Conservation (phyloP, 2,888 invertebrate genomes). For the Ochropleura leucogaster region DNA sequence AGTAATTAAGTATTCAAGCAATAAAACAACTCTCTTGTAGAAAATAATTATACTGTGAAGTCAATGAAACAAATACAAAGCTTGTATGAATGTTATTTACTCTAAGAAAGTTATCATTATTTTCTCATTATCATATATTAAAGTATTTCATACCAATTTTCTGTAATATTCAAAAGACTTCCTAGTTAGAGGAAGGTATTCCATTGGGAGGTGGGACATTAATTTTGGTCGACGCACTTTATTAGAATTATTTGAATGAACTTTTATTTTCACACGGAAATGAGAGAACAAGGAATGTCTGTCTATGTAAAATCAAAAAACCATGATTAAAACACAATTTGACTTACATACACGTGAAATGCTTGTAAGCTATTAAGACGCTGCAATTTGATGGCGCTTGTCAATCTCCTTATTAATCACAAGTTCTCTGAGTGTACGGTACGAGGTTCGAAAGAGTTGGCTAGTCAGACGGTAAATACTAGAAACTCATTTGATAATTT, state of each 20-base stretch:
- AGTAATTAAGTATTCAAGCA: conserved; percentile 17
- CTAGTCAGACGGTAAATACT: neutral
- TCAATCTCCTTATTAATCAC: neutral
- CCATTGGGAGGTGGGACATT: conserved; percentile 8
- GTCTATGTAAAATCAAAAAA: neutral
- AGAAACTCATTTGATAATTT: conserved; percentile 24
- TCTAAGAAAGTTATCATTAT: neutral
- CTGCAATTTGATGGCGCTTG: neutral
- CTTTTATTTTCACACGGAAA: neutral
- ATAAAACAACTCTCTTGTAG: conserved; percentile 12
- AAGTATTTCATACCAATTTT: neutral
- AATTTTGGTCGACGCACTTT: neutral
- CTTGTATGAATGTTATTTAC: neutral
- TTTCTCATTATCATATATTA: neutral
- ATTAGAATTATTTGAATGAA: neutral
- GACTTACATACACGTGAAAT: neutral
- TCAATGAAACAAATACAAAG: neutral
- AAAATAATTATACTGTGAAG: conserved; percentile 7
- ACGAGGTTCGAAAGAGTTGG: neutral
- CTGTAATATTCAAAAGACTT: conserved; percentile 9
- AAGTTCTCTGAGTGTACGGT: conserved; percentile 3
- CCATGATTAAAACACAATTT: conserved; percentile 10
- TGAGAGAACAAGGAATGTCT: too few relatives aligned
- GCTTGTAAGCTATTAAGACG: neutral
- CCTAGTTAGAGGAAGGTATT: neutral